Evolutionary conservation across 30 jellyfish, hydroid and myxozoan species (phyloP), one percentile per base, ranked within the genome.

Genomic region (Pelagia noctiluca): DNA sequence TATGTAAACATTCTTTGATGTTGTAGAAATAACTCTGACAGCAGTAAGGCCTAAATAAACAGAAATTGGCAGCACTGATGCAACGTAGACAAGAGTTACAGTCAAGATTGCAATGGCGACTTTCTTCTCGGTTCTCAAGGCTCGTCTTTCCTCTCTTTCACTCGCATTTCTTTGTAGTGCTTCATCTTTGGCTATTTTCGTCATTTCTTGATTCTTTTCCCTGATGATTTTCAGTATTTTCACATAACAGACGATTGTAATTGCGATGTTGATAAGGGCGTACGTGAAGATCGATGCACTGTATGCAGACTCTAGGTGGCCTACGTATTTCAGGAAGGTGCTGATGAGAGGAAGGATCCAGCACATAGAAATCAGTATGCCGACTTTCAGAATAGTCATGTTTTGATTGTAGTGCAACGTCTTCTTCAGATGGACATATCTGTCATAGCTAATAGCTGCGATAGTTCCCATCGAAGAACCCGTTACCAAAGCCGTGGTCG

Each of bases 301-400:
- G 35, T 35, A 29, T 8, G 16, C 57, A 16, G 57, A 8, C 16
- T 42, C 57, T 16, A 42, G 8, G 8, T 42, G 57, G 8, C 57
- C 57, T 5, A 31, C 23, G 62, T 63, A 63, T 19, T 91, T 72
- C 35, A 85, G n/a, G 42, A 78, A 25, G 26, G 96, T 88, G 10
- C 46, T 78, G 11, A 76, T 8, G 28, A 76, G 83, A 12, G 96
- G 96, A 1, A 86, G 21, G 3, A 77, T 4, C 96, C 96, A 86
- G 19, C 88, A 52, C 3, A 77, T 1, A 4, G 30, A 18, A 12
- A 86, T 54, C 22, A 86, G 64, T 0, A 78, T 2, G 29, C 22
- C 76, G 0, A 66, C 33, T 31, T 66, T 63, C 25, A 32, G 19
- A 30, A n/a, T 86, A 3, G 89, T 75, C 88, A 78, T 76, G 48